Evolutionary conservation across 2,888 invertebrate genomes (phyloP).

Genomic region (Drosophila ezoana): DNA sequence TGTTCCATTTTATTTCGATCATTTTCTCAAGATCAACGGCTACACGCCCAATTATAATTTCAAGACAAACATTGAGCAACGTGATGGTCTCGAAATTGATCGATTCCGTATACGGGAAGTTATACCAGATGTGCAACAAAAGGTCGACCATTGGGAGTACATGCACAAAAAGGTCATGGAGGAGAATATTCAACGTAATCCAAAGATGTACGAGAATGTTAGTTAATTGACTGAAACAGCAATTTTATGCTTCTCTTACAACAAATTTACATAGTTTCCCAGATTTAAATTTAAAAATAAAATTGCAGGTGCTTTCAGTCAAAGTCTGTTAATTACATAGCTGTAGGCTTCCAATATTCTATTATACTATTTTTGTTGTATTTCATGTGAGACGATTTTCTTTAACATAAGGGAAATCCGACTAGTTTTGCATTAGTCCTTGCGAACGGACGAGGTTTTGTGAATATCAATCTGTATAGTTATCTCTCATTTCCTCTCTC

Average conservation of each 20-base stretch:
- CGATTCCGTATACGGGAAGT: constrained; percentile 66
- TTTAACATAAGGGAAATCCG: too few species aligned
- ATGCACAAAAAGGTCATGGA: constrained; percentile 80
- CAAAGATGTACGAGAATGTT: constrained; percentile 82
- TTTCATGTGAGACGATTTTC: too few species aligned
- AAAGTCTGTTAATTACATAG: neutral
- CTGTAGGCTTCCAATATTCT: too few species aligned
- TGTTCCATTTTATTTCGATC: constrained; percentile 84
- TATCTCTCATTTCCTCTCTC: neutral
- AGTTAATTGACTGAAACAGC: constrained; percentile 37
- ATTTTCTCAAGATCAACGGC: constrained; percentile 82
- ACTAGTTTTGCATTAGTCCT: neutral
- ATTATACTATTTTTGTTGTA: too few species aligned
- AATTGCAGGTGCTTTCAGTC: constrained; percentile 19
- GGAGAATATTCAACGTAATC: constrained; percentile 82
- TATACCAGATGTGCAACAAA: constrained; percentile 68
- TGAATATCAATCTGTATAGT: neutral
- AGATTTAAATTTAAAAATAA: constrained; percentile 21
- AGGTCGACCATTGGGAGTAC: constrained; percentile 76
- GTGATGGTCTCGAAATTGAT: constrained; percentile 80
- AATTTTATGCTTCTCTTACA: neutral
- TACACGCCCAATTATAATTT: constrained; percentile 84
- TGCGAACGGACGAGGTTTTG: neutral
- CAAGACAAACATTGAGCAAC: constrained; percentile 81
- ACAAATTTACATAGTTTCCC: constrained; percentile 19